Evolutionary conservation across 2,113 vertebrate species (phyloP).

Genomic region (Pantherophis guttatus): DNA sequence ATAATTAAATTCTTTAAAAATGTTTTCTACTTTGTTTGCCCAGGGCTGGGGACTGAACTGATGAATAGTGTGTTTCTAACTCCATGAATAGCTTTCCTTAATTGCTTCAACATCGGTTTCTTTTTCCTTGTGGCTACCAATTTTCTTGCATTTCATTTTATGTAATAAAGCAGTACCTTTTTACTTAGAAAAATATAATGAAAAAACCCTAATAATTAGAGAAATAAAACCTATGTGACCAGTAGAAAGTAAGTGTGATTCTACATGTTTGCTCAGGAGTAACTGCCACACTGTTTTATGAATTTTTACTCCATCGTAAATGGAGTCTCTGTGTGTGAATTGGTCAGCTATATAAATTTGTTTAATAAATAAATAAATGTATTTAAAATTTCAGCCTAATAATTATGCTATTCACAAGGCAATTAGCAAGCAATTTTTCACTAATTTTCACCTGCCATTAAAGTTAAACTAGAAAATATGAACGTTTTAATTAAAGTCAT

Average conservation of each 20-base stretch:
- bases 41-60: not conserved
- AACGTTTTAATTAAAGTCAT: not conserved
- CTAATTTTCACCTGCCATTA: not conserved
- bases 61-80: not conserved
- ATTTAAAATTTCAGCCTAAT: not conserved
- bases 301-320: not conserved
- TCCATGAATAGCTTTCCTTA: not conserved
- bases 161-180: not conserved
- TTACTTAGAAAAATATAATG: not conserved
- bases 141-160: not conserved
- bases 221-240: not conserved
- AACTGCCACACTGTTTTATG: not conserved
- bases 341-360: too few species aligned
- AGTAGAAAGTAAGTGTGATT: not conserved
- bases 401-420: not conserved
- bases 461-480: not conserved
- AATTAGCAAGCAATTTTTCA: not conserved
- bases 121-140: not conserved
- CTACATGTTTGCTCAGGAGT: not conserved
- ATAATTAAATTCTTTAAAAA: not conserved
- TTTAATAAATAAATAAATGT: not conserved
- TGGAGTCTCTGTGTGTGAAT: not conserved
- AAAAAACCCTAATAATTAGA: not conserved
- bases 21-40: not conserved
- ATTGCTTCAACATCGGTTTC: not conserved